Evolutionary conservation across 1,140 invertebrate genomes (phyloP), one percentile per base, ranked within the genome.

Genomic region (Pseudomyrmex dendroicus): DNA sequence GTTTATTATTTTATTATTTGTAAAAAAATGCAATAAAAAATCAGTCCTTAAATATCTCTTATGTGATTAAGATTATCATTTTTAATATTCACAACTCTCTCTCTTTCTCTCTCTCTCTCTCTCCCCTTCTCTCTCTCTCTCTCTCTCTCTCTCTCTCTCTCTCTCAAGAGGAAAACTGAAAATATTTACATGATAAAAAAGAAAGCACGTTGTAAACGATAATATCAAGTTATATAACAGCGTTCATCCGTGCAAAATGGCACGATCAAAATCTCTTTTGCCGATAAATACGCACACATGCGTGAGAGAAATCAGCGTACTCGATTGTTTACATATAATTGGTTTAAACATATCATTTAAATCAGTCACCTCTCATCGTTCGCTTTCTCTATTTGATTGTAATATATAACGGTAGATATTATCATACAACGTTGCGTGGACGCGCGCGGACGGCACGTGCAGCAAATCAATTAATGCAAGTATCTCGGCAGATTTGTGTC

Each of bases 391-490:
- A 35, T 59, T 57, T 73, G 17, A 52, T 73, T 7, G 20, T 0
- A 25, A 12, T 20, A 59, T 64, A 59, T 35, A 35, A 35, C 35
- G 0, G 25, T 59, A 61, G 67, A 74, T 62, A 64, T 50, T 77
- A 77, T 77, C 61, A n/a, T n/a, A n/a, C n/a, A 67, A 25, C 12
- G 52, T 63, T 54, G 46, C 22, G n/a, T 15, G 56, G 68, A 0
- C 7, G 35, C 35, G 35, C 35, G 35, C 35, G 35, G 35, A 35
- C 3, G 35, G 35, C 67, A 44, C 61, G 74, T 74, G 44, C 78
- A 73, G 76, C 56, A 57, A 84, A 66, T 73, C 85, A 73, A 88
- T 88, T 88, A 87, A 87, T 78, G 73, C 15, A 73, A 59, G 48
- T 35, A 57, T 59, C 83, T 73, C 56, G 59, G 76, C 73, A 68